phyloP scores from a whole-genome alignment of 2,888 invertebrate species.

The Kuschelorhynchus macadamiae region DNA sequence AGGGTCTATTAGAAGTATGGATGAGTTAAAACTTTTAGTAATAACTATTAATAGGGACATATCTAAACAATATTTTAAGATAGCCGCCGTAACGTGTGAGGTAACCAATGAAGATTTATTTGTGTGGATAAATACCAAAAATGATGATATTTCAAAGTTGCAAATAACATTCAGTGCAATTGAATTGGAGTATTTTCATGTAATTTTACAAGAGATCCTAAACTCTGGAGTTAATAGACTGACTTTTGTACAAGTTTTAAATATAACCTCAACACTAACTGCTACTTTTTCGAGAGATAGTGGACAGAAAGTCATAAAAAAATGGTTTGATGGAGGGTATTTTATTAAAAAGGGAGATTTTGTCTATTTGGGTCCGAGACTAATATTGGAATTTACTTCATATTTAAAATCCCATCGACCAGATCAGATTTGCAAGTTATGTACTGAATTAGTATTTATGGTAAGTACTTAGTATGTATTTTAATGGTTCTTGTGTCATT shows the following conservation, averaged over 20 bases:
- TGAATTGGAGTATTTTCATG: conserved; percentile 63
- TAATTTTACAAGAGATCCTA: conserved; percentile 61
- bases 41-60: conserved; percentile 60
- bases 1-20: conserved; percentile 49
- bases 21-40: conserved; percentile 56
- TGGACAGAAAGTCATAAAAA: conserved; percentile 58
- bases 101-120: conserved; percentile 58
- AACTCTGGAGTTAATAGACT: conserved; percentile 56
- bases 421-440: conserved; percentile 60
- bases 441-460: conserved; percentile 62
- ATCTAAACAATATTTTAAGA: conserved; percentile 59
- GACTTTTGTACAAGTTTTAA: conserved; percentile 58
- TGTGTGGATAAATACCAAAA: conserved; percentile 60
- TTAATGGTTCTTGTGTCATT: too few relatives aligned
- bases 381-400: conserved; percentile 61
- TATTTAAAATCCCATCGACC: conserved; percentile 59
- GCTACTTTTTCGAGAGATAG: conserved; percentile 55
- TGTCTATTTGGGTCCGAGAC: conserved; percentile 61
- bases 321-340: conserved; percentile 60
- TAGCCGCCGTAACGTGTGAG: conserved; percentile 60
- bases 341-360: conserved; percentile 56
- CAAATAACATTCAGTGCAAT: conserved; percentile 57
- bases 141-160: conserved; percentile 60
- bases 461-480: conserved; percentile 59
- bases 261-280: conserved; percentile 59